These are phyloP conservation scores for Sternotherus odoratus DNA, from an alignment of 2,797 vertebrate species.

Conservation along the genomic window DNA sequence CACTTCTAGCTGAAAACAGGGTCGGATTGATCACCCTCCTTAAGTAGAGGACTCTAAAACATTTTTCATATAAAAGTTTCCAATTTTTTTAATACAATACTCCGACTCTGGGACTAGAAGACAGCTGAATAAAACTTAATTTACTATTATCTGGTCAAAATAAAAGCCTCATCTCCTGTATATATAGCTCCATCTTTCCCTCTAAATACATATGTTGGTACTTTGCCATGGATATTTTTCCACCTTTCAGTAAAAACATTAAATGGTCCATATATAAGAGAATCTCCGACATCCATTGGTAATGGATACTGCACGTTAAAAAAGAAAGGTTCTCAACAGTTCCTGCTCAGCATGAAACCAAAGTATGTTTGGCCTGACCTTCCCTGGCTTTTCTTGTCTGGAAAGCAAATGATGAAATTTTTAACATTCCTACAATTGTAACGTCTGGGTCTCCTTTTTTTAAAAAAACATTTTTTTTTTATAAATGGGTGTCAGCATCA, in stretches of 20 bases:
- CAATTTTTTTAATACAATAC: background rate
- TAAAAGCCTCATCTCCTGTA: constrained; percentile 12
- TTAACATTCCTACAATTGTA: constrained; percentile 67
- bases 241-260: constrained; percentile 13
- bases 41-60: constrained; percentile 27
- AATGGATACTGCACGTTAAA: constrained; percentile 55
- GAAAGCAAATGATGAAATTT: constrained; percentile 74
- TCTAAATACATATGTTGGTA: constrained; percentile 19
- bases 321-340: constrained; percentile 26
- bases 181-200: background rate
- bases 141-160: constrained; percentile 52
- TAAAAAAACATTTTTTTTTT: constrained; percentile 11
- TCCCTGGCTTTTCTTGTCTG: constrained; percentile 61
- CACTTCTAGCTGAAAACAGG: constrained; percentile 50
- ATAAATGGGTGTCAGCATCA: constrained; percentile 42
- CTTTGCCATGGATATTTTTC: constrained; percentile 33
- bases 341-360: constrained; percentile 28
- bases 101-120: constrained; percentile 14
- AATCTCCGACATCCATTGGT: constrained; percentile 39
- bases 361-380: constrained; percentile 55
- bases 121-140: constrained; percentile 50
- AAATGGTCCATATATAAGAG: constrained; percentile 23
- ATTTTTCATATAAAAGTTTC: constrained; percentile 49
- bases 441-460: constrained; percentile 74
- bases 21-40: constrained; percentile 43